phyloP scores from a whole-genome alignment of 2,888 invertebrate genomes.

The Papilio elwesi region DNA sequence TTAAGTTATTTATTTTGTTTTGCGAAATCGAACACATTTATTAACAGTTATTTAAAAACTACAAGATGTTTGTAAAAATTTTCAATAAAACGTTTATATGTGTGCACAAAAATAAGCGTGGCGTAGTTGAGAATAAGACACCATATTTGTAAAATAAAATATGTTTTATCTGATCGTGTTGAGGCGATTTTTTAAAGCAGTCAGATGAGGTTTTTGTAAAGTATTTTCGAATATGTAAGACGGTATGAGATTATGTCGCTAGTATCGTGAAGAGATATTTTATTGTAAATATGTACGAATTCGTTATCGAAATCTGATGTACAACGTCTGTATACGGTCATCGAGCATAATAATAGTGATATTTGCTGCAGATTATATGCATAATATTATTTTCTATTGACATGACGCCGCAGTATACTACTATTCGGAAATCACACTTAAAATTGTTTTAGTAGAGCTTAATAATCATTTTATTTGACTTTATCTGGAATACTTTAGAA shows the following conservation, averaged over 20 bases:
- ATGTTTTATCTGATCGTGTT: constrained; percentile 11
- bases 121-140: constrained; percentile 22
- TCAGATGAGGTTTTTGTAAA: constrained; percentile 16
- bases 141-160: constrained; percentile 21
- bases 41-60: neutral
- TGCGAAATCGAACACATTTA: constrained; percentile 1
- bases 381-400: constrained; percentile 45
- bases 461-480: constrained; percentile 15
- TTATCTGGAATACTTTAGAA: constrained; percentile 25
- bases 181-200: constrained; percentile 4
- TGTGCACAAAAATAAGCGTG: neutral
- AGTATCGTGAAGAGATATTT: constrained; percentile 32
- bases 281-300: constrained; percentile 70
- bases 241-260: constrained; percentile 8
- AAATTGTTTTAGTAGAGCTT: neutral
- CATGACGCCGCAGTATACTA: constrained; percentile 39
- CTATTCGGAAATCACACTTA: neutral
- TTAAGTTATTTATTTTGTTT: neutral
- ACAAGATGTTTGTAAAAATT: neutral
- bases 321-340: constrained; percentile 82
- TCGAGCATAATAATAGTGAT: constrained; percentile 68
- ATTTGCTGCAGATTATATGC: constrained; percentile 54
- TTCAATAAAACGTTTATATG: neutral
- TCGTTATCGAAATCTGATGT: constrained; percentile 79
- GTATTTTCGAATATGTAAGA: constrained; percentile 10